Conservation (phyloP, 2,113 vertebrate species). For the western clawed frog (Xenopus tropicalis) region DNA sequence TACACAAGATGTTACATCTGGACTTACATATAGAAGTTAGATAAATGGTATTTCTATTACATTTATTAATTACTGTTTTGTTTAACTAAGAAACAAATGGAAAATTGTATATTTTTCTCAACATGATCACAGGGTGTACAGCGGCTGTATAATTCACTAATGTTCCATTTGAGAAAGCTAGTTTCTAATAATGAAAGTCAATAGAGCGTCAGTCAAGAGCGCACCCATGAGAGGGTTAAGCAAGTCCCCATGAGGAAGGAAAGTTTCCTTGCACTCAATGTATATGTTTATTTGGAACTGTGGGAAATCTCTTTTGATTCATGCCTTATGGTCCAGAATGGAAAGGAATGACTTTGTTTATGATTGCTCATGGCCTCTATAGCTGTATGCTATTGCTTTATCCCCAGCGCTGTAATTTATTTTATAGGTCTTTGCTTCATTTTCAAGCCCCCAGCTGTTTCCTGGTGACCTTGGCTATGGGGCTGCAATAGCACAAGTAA, state of each 20-base stretch:
- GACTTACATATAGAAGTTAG: not conserved
- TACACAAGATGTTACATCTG: not conserved
- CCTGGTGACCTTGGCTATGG: slow-evolving; percentile 13
- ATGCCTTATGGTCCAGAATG: slow-evolving; percentile 4
- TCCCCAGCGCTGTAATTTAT: not conserved
- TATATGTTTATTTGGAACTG: slow-evolving; percentile 24
- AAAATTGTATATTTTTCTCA: not conserved
- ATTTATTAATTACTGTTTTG: not conserved
- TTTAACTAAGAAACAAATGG: not conserved
- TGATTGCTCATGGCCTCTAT: slow-evolving; percentile 5
- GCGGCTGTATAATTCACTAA: no score
- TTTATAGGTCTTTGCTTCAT: slow-evolving; percentile 13
- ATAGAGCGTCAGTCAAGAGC: not conserved
- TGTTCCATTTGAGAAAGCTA: no score
- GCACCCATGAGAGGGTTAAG: not conserved
- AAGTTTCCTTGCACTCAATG: slow-evolving; percentile 5
- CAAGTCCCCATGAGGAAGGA: not conserved
- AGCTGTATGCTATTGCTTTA: slow-evolving; percentile 6
- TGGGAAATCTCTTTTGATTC: slow-evolving; percentile 25
- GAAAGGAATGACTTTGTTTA: slow-evolving; percentile 23
- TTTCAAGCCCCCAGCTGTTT: slow-evolving; percentile 9
- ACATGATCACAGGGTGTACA: not conserved
- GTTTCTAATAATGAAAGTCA: no score
- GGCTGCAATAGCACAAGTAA: slow-evolving; percentile 12
- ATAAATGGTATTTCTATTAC: not conserved